Evolutionary conservation across 2,113 vertebrate genomes (phyloP).

Genomic region (Miniopterus natalensis): DNA sequence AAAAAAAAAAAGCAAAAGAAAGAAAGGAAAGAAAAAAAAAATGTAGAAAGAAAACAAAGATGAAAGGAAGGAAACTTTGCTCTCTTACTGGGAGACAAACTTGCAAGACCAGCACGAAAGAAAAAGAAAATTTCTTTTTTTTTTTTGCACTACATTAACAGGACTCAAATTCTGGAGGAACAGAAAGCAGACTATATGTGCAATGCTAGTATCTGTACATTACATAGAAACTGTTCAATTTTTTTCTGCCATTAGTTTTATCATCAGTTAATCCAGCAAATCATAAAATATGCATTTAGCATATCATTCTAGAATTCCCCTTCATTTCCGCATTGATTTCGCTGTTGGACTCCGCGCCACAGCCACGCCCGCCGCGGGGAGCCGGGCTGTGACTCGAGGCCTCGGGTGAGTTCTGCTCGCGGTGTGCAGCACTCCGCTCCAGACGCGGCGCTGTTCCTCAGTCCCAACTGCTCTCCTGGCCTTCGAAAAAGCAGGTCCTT

Average conservation of each 20-base stretch:
- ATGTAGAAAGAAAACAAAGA: conserved; percentile 25
- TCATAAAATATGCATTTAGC: conserved; percentile 93
- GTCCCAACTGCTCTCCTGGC: conserved; percentile 85
- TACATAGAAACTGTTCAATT: conserved; percentile 97
- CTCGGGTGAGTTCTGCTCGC: no score
- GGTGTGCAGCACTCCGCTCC: conserved; percentile 84
- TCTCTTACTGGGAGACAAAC: conserved; percentile 93
- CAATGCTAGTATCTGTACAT: conserved; percentile 99
- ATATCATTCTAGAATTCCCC: conserved; percentile 93
- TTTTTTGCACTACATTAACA: conserved; percentile 90
- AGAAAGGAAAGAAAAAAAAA: conserved; percentile 66
- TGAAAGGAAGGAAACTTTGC: conserved; percentile 84
- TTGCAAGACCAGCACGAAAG: conserved; percentile 95
- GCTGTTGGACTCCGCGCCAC: conserved; percentile 84
- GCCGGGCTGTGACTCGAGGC: conserved; percentile 83
- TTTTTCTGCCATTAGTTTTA: conserved; percentile 96
- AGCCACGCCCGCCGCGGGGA: conserved; percentile 90
- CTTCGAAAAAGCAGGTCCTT: conserved; percentile 89
- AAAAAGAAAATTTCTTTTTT: conserved; percentile 89
- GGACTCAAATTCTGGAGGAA: conserved; percentile 94
- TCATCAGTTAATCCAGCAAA: conserved; percentile 97
- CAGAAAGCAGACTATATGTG: conserved; percentile 97
- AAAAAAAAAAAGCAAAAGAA: conserved; percentile 45
- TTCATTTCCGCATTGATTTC: conserved; percentile 87
- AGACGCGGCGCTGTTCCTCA: conserved; percentile 83